Evolutionary conservation across 2,113 vertebrate species (phyloP), one percentile per base, ranked within the genome.

Genomic region (Psettodes erumei): DNA sequence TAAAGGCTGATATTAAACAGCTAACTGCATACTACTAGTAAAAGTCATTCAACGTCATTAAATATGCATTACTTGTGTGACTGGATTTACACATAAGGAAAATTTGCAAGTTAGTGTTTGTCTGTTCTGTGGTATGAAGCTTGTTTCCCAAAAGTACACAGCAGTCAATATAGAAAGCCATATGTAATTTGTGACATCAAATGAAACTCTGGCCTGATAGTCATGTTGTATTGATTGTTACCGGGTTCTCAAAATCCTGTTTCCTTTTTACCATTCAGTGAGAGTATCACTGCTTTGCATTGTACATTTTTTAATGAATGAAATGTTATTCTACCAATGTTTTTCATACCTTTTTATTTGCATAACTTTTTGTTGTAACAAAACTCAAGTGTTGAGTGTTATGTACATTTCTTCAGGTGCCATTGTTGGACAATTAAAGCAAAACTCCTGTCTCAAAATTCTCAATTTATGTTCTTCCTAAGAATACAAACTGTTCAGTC

Each of bases 261-360:
- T n/a, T n/a, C n/a, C n/a, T n/a, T n/a, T n/a, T 21, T 1, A 40
- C 38, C 54, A 28, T 19, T 28, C 16, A 27, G 5, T 32, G 50
- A 13, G n/a, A 53, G 32, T 53, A 7, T 13, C 27, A 37, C 15
- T 30, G 12, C 12, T 59, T 21, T 8, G 40, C 55, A 45, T 18
- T 53, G 3, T 0, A 10, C n/a, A n/a, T 25, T 9, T 25, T 50
- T 45, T 9, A 23, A 27, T 62, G 38, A 56, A 48, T 18, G 6
- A 48, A 0, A n/a, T 5, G 16, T 54, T 15, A 3, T 15, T 25
- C 54, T 74, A 33, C 58, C 19, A 28, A 19, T 28, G 43, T 50
- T 38, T 38, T 80, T 73, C 48, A 64, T 13, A 78, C 19, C 9
- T 32, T 75, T 89, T 89, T 85, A 84, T 86, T 88, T 61, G 64